Conservation (phyloP, 1,140 invertebrate species). For the Drosophila punjabiensis region DNA sequence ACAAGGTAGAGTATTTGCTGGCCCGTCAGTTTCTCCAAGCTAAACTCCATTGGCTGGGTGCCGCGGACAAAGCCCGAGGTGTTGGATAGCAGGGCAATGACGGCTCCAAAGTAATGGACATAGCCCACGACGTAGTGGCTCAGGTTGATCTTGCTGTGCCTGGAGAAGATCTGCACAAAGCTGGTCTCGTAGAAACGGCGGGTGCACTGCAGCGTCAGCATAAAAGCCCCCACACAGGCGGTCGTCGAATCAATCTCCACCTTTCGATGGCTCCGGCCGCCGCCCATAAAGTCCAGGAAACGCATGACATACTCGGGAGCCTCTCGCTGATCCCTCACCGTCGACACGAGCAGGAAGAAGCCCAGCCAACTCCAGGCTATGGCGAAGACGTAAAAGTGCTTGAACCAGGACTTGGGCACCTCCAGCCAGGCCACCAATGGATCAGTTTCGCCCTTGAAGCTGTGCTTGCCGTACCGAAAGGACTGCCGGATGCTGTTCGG, state of each 20-base stretch:
- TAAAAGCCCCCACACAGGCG: slow-evolving; percentile 86
- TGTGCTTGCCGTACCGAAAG: slow-evolving; percentile 90
- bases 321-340: slow-evolving; percentile 85
- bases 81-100: slow-evolving; percentile 89
- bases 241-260: slow-evolving; percentile 86
- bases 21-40: slow-evolving; percentile 36
- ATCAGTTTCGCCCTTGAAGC: slow-evolving; percentile 86
- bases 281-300: slow-evolving; percentile 86
- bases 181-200: slow-evolving; percentile 92
- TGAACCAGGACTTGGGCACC: slow-evolving; percentile 91
- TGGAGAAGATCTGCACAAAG: slow-evolving; percentile 92
- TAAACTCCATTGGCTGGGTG: slow-evolving; percentile 60
- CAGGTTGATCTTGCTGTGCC: slow-evolving; percentile 91
- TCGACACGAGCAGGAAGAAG: slow-evolving; percentile 85
- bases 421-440: slow-evolving; percentile 86
- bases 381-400: slow-evolving; percentile 91
- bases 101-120: slow-evolving; percentile 90
- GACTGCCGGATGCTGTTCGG: slow-evolving; percentile 88
- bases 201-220: slow-evolving; percentile 90
- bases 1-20: slow-evolving; percentile 62
- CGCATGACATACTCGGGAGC: slow-evolving; percentile 85
- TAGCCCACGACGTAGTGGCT: slow-evolving; percentile 91
- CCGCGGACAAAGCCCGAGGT: slow-evolving; percentile 89
- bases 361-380: slow-evolving; percentile 86
- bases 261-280: slow-evolving; percentile 85